Base-by-base conservation (phyloP, 2,888 invertebrate genomes). In the Pseudeuparius sepicola region DNA sequence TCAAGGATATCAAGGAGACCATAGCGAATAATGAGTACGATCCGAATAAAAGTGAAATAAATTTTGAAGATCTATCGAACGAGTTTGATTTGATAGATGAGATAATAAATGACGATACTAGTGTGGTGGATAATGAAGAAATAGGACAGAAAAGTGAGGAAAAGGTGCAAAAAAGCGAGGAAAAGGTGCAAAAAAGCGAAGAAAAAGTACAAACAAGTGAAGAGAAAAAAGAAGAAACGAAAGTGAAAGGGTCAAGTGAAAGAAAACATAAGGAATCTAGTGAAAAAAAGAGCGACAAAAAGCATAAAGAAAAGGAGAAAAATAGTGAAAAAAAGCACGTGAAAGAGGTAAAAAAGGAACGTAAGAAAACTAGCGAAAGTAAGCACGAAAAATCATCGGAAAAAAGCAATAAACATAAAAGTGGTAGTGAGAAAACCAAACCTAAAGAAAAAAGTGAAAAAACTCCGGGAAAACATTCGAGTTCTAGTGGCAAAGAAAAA, bases 11-110 rank as follows among this genome's bases (percentile, higher is more conserved):
- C 12, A 47, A 52, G 36, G 48, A 51, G 32, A 51, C 51, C 28
- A 47, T 54, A 30, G 50, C 54, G 4, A 51, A 47, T 42, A 45
- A 44, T 9, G 49, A 51, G 26, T 56, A 56, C 38, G 52, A 53
- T 31, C 56, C 56, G n/a, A 39, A 47, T 20, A 27, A 47, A 24
- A 46, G 50, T n/a, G 48, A 61, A 13, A 56, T 58, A 18, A 47
- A 59, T 29, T 50, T 64, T 32, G 60, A 61, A 41, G 57, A 59
- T 32, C 53, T 64, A 27, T 51, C 57, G 3, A 50, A 49, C 6
- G 66, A 63, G 31, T 61, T 63, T 45, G 59, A 63, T 38, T 49
- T 62, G 36, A 59, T 66, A 28, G 64, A 65, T 45, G 64, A 64
- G 36, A 59, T 64, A 31, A 47, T 64, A 3, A 50, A 46, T 23